Percentiles rank a stretch among this genome's conserved stretches.
phyloP scores from a whole-genome alignment of 2,113 vertebrate species.

The Cyrtonyx montezumae region DNA sequence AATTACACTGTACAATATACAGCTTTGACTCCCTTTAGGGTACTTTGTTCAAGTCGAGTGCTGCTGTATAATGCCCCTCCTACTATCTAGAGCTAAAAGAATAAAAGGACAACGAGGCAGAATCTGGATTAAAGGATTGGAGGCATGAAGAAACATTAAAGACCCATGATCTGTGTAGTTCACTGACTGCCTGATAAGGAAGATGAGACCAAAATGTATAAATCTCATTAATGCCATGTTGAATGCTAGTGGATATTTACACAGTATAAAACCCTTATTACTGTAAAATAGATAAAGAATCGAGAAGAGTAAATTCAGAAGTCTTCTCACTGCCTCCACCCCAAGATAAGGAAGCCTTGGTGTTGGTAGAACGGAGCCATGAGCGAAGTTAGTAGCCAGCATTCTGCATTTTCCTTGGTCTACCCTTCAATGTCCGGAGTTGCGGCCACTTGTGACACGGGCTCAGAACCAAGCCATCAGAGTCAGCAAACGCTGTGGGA shows the following conservation, averaged over 20 bases:
- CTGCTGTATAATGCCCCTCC: conserved; percentile 53
- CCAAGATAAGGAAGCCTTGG: not conserved
- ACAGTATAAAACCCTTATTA: conserved; percentile 35
- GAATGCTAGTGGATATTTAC: conserved; percentile 62
- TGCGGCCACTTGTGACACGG: not conserved
- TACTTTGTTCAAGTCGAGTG: conserved; percentile 76
- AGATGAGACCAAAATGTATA: conserved; percentile 65
- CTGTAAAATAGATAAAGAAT: conserved; percentile 1
- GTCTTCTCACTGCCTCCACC: not conserved
- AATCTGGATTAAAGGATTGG: conserved; percentile 78
- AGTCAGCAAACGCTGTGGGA: not conserved
- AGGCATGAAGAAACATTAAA: conserved; percentile 69
- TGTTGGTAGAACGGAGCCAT: not conserved
- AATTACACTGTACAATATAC: conserved; percentile 59
- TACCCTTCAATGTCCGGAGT: not conserved
- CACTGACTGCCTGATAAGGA: conserved; percentile 57
- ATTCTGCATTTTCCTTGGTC: not conserved
- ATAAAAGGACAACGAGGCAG: conserved; percentile 50
- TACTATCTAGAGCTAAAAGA: conserved; percentile 40
- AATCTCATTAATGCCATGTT: conserved; percentile 69
- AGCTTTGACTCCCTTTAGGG: conserved; percentile 49
- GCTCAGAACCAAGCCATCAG: not conserved
- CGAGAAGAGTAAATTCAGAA: not conserved
- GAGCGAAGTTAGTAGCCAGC: not conserved
- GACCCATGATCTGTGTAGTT: conserved; percentile 66